Percentiles rank a stretch among this genome's conserved stretches.
These are phyloP conservation scores for Todiramphus saurophagus DNA, from an alignment of 2,113 vertebrate species.

Conservation along the genomic window DNA sequence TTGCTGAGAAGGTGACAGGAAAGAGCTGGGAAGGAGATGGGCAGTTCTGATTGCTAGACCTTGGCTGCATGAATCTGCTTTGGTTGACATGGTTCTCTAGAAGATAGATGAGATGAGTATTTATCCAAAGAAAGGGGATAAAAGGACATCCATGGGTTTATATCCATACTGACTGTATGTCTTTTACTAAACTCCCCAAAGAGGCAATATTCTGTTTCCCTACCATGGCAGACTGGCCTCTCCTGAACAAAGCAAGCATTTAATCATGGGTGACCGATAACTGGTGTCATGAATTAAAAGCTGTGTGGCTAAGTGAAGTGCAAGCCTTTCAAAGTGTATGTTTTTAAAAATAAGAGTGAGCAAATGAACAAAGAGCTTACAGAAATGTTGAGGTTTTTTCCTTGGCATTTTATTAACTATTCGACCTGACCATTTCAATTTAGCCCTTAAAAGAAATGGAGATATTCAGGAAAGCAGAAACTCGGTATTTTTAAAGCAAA, in stretches of 20 bases:
- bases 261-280: background rate
- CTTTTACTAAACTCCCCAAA: background rate
- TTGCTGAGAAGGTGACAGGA: background rate
- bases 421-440: background rate
- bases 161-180: rapidly evolving
- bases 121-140: background rate
- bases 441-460: background rate
- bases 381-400: background rate
- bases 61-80: background rate
- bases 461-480: background rate
- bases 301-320: background rate
- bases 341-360: background rate
- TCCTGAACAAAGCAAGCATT: background rate
- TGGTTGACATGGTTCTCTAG: background rate
- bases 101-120: background rate
- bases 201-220: background rate
- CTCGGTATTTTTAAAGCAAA: background rate
- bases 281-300: background rate
- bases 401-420: background rate
- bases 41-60: background rate
- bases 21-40: background rate
- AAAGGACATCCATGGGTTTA: background rate
- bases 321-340: background rate
- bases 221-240: background rate
- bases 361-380: background rate